Base-by-base conservation (phyloP, 37 sponge, comb jelly and placozoan species). In the Cliona cf. orientalis region DNA sequence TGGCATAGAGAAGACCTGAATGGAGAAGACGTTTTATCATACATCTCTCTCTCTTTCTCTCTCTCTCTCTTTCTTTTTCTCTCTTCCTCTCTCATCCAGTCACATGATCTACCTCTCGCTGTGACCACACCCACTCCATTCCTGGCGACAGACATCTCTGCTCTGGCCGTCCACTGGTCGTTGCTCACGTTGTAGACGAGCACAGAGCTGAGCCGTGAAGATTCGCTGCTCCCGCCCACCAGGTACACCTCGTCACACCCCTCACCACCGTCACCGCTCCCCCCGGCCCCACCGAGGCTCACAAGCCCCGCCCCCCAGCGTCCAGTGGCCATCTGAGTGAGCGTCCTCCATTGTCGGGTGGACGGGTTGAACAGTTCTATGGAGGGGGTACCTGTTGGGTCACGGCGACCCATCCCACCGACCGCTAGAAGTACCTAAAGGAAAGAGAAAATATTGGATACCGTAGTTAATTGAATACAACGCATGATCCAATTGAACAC, bases 151-250 rank as follows among this genome's bases (percentile, higher is more conserved):
- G 63, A 45, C 86, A 90, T 85, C 17, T 75, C 86, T 0, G 86
- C 36, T 0, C 56, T 65, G 0, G 81, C 55, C 6, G 45, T 85
- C 91, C 91, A 90, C 38, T 76, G 71, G 35, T 79, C 80, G 0
- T 32, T 59, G 6, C n/a, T 9, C 29, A 80, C 63, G 37, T 86
- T 76, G 44, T 86, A 93, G 5, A 70, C 23, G 45, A 86, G 91
- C 21, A 90, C 91, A 26, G 78, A 70, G 80, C 60, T 60, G 60
- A 93, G 75, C 7, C 88, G 68, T 22, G 78, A 70, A 25, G 86
- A 78, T 23, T 75, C 87, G 63, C 90, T 88, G 29, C 73, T 79
- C 26, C 94, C 94, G 21, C 94, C 94, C 9, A 91, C 87, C 1
- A 89, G 36, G 37, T 86, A 90, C 25, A 93, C 76, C 36, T 38